Percentiles rank a stretch among this genome's conserved stretches.
Conservation (phyloP, 2,113 vertebrate species). For the Marmota monax region DNA sequence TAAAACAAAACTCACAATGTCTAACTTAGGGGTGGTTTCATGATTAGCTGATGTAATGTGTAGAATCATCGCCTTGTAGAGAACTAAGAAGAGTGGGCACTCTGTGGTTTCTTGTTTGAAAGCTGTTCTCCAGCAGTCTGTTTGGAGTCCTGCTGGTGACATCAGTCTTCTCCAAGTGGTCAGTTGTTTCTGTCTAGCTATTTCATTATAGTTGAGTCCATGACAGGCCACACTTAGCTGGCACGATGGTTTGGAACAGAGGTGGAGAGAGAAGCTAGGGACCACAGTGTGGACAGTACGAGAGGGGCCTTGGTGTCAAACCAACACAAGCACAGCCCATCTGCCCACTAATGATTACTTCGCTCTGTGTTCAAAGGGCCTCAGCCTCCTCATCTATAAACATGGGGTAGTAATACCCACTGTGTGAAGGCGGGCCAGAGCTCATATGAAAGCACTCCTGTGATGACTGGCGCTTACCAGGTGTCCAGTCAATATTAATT, state of each 20-base stretch:
- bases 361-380: conserved; percentile 28
- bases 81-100: background rate
- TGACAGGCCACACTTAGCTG: background rate
- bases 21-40: background rate
- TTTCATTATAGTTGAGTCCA: fast-evolving
- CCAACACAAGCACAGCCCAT: background rate
- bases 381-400: conserved; percentile 16
- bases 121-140: background rate
- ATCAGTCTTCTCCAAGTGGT: background rate
- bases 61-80: background rate
- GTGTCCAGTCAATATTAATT: no score
- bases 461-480: background rate
- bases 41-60: background rate
- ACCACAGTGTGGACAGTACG: no score
- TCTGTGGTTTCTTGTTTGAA: background rate
- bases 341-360: conserved; percentile 14
- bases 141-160: background rate
- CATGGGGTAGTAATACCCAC: background rate
- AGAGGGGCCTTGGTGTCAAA: background rate
- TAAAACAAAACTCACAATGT: background rate
- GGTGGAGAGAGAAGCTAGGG: background rate
- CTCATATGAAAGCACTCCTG: background rate
- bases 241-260: background rate
- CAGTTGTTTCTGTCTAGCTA: background rate
- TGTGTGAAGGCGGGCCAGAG: background rate